These are phyloP conservation scores for Aspiorhynchus laticeps DNA, from an alignment of 2,113 vertebrate species.

Conservation along the genomic window DNA sequence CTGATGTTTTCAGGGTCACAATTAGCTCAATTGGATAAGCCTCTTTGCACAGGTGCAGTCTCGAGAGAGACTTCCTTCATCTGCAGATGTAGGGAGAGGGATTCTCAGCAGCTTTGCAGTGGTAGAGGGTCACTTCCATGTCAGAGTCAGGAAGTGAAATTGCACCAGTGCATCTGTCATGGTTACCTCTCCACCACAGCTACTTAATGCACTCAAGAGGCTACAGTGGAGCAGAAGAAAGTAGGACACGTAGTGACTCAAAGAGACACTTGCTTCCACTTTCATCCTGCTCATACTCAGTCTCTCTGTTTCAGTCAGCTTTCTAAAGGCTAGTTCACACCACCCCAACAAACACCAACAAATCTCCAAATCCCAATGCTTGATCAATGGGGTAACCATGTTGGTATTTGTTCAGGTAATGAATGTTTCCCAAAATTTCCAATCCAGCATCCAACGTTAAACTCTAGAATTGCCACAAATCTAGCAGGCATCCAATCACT, in stretches of 20 bases:
- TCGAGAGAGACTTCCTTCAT: conserved; percentile 13
- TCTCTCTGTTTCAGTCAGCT: neutral
- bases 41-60: conserved; percentile 44
- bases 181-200: neutral
- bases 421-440: neutral
- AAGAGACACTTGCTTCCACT: neutral
- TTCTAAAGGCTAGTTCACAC: neutral
- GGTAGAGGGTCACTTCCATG: neutral
- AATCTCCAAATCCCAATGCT: neutral
- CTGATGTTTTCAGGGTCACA: conserved; percentile 41
- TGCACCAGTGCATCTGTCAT: neutral
- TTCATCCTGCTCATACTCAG: neutral
- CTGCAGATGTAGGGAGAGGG: neutral
- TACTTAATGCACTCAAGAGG: conserved; percentile 26
- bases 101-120: neutral
- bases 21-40: conserved; percentile 54
- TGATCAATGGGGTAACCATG: neutral
- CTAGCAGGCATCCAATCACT: neutral
- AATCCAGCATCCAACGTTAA: neutral
- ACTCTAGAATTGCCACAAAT: neutral
- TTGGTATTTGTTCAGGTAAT: neutral
- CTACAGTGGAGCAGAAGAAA: conserved; percentile 3
- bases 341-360: neutral
- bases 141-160: conserved; percentile 10
- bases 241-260: conserved; percentile 41